Conservation (phyloP, 2,888 invertebrate species). For the Celastrina argiolus region DNA sequence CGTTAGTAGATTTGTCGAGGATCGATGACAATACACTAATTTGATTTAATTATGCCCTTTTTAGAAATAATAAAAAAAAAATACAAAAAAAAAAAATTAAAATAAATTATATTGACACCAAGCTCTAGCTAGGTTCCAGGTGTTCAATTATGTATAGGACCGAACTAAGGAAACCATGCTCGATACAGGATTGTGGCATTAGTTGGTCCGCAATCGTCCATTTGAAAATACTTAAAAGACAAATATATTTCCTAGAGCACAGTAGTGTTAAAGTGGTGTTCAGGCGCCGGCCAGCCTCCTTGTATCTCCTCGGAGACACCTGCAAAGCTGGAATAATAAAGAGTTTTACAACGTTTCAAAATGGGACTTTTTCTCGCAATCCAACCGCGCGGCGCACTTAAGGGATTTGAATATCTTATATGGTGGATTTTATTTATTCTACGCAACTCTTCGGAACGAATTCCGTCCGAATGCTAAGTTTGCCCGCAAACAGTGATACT, state of each 20-base stretch:
- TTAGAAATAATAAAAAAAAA: too few relatives aligned
- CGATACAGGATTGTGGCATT: background rate
- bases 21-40: too few relatives aligned
- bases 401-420: slow-evolving; percentile 77
- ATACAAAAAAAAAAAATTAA: too few relatives aligned
- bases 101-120: too few relatives aligned
- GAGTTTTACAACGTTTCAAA: slow-evolving; percentile 74
- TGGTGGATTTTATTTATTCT: slow-evolving; percentile 68
- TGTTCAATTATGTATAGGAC: too few relatives aligned
- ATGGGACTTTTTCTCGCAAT: slow-evolving; percentile 75
- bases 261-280: slow-evolving; percentile 18
- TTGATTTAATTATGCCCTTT: too few relatives aligned
- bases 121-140: too few relatives aligned
- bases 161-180: too few relatives aligned
- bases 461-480: slow-evolving; percentile 57
- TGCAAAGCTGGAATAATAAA: slow-evolving; percentile 74
- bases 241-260: background rate
- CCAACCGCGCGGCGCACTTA: slow-evolving; percentile 76
- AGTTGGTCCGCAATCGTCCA: too few relatives aligned
- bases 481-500: slow-evolving; percentile 50
- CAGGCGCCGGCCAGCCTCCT: slow-evolving; percentile 41
- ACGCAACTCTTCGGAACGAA: slow-evolving; percentile 57
- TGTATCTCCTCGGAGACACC: slow-evolving; percentile 68
- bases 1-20: too few relatives aligned
- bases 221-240: background rate